A percentile compares a stretch with the other conserved stretches of the same genome.
Conservation (phyloP, 2,888 invertebrate species). For the Phragmatobia fuliginosa region DNA sequence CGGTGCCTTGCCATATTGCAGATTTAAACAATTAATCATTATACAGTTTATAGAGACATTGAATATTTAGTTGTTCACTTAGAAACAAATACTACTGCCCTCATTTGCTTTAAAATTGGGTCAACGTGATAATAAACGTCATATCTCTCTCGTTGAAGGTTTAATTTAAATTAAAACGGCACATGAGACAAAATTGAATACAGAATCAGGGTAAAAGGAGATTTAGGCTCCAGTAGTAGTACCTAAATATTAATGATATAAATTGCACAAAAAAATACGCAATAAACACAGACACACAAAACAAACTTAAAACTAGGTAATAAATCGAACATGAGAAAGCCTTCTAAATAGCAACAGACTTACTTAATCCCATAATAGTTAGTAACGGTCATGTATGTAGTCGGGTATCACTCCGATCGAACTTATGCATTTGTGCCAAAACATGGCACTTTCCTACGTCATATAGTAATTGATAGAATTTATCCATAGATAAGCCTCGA, state of each 20-base stretch:
- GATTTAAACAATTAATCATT: slow-evolving; percentile 71
- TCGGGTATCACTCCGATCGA: not conserved
- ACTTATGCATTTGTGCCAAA: not conserved
- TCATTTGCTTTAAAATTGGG: slow-evolving; percentile 63
- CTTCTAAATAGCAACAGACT: no score
- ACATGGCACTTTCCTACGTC: no score
- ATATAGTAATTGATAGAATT: no score
- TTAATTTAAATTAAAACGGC: slow-evolving; percentile 33
- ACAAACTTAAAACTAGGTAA: no score
- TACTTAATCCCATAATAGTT: no score
- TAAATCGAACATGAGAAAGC: no score
- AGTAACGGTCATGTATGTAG: no score
- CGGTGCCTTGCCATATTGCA: slow-evolving; percentile 73
- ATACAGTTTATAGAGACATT: slow-evolving; percentile 54
- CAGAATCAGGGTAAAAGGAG: not conserved
- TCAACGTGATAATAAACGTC: slow-evolving; percentile 55
- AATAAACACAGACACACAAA: no score
- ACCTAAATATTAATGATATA: no score
- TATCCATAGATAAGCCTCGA: no score
- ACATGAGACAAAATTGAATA: not conserved
- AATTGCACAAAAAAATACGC: no score
- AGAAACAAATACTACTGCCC: slow-evolving; percentile 61
- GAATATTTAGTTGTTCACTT: slow-evolving; percentile 56
- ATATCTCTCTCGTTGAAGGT: slow-evolving; percentile 44
- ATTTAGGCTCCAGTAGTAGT: not conserved